Conservation (phyloP, 2,113 vertebrate genomes). For the Upupa epops region DNA sequence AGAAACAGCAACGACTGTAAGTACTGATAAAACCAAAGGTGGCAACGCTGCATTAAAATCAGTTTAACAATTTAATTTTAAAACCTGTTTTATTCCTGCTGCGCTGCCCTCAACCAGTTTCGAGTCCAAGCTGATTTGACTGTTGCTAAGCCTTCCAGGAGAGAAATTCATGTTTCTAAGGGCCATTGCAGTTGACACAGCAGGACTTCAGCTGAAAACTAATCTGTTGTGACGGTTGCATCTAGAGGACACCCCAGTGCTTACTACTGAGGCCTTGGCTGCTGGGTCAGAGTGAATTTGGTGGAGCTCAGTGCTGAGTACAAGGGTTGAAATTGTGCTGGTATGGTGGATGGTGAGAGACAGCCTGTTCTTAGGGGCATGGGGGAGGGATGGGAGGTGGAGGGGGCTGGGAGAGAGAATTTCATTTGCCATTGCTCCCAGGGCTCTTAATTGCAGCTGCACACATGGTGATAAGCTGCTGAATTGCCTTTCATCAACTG, state of each 20-base stretch:
- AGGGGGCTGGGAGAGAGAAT: not conserved
- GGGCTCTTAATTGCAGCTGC: conserved; percentile 45
- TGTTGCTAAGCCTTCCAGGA: conserved; percentile 16
- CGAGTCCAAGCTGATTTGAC: not conserved
- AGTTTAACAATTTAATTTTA: not conserved
- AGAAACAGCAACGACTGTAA: not conserved
- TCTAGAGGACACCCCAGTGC: conserved; percentile 3
- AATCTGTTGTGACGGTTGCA: conserved; percentile 31
- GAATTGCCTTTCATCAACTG: conserved; percentile 20
- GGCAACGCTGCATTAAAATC: not conserved
- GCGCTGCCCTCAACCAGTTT: not conserved
- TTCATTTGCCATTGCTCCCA: not conserved
- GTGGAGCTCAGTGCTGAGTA: not conserved
- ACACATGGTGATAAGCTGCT: not conserved
- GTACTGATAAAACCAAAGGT: not conserved
- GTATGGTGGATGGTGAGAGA: conserved; percentile 13
- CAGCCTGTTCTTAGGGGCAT: not conserved
- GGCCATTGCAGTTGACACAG: conserved; percentile 1
- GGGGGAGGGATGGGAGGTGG: not conserved
- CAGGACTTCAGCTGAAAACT: conserved; percentile 12
- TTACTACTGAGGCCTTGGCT: not conserved
- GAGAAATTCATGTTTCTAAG: not conserved
- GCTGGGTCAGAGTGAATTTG: not conserved
- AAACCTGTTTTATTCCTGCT: not conserved
- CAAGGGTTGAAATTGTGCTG: conserved; percentile 41